Conservation (phyloP, 2,888 invertebrate species). For the Spialia ferax region DNA sequence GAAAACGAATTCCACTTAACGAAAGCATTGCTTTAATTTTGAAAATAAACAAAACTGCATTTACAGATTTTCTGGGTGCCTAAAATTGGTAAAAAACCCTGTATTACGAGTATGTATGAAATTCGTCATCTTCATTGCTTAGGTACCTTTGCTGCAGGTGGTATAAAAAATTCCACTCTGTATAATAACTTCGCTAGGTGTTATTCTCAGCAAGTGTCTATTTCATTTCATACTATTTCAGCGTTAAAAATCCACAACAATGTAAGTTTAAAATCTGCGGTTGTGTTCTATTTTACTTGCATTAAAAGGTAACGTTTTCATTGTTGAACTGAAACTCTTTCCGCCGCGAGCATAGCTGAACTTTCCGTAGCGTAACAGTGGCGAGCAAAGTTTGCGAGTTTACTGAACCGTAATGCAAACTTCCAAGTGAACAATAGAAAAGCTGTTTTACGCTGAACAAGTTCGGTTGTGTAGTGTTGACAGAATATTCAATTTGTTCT, state of each 20-base stretch:
- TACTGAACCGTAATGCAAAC: conserved; percentile 31
- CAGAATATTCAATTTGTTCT: background rate
- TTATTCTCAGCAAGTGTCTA: too few species aligned
- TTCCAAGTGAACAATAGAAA: conserved; percentile 24
- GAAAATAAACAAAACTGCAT: too few species aligned
- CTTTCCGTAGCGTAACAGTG: conserved; percentile 19
- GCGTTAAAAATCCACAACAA: background rate
- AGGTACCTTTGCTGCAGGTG: too few species aligned
- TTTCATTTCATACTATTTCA: background rate
- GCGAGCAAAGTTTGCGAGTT: conserved; percentile 22
- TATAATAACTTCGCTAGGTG: too few species aligned
- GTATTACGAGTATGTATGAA: too few species aligned
- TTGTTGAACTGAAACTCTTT: conserved; percentile 31
- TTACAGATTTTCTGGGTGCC: too few species aligned
- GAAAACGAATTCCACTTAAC: too few species aligned
- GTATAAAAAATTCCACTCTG: too few species aligned
- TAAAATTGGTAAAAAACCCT: too few species aligned
- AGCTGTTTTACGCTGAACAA: conserved; percentile 19
- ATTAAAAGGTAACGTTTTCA: conserved; percentile 32
- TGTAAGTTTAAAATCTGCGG: conserved; percentile 16
- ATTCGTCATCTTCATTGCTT: too few species aligned
- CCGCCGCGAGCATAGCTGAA: conserved; percentile 6
- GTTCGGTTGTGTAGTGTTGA: conserved; percentile 2
- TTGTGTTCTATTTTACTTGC: conserved; percentile 2
- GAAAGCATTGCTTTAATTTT: too few species aligned